These are phyloP conservation scores for Plusia festucae DNA, from an alignment of 2,888 invertebrate species.

Conservation along the genomic window DNA sequence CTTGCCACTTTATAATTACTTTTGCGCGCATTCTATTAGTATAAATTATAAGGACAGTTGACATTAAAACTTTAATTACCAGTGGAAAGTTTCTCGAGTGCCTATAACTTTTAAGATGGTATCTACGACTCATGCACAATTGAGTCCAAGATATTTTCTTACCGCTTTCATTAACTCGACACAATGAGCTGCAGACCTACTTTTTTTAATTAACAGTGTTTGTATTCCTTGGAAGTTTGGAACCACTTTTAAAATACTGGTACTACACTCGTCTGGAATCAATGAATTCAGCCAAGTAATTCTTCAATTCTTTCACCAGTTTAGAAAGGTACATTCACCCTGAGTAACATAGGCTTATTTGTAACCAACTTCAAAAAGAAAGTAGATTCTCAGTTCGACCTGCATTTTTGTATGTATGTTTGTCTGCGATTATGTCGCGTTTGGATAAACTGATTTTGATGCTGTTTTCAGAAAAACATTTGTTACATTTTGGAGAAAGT, in stretches of 20 bases:
- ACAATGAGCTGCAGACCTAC: slow-evolving; percentile 35
- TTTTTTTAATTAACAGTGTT: slow-evolving; percentile 45
- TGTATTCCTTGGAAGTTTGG: slow-evolving; percentile 9
- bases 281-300: too few species aligned
- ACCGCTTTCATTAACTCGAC: slow-evolving; percentile 33
- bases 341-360: too few species aligned
- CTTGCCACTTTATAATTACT: slow-evolving; percentile 33
- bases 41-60: slow-evolving; percentile 49
- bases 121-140: slow-evolving; percentile 45
- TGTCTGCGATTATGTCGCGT: too few species aligned
- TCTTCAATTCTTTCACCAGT: too few species aligned
- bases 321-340: too few species aligned
- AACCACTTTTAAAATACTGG: background rate
- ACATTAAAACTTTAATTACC: slow-evolving; percentile 55
- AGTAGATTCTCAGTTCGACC: too few species aligned
- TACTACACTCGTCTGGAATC: too few species aligned
- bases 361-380: too few species aligned
- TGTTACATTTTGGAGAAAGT: too few species aligned
- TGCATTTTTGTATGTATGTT: too few species aligned
- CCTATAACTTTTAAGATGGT: slow-evolving; percentile 34
- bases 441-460: too few species aligned
- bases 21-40: slow-evolving; percentile 45
- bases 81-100: slow-evolving; percentile 34
- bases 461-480: too few species aligned
- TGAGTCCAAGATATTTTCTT: slow-evolving; percentile 38